A percentile compares a stretch with the other conserved stretches of the same genome.
These are phyloP conservation scores for Engraulis encrasicolus DNA, from an alignment of 2,113 vertebrate genomes.

Conservation along the genomic window DNA sequence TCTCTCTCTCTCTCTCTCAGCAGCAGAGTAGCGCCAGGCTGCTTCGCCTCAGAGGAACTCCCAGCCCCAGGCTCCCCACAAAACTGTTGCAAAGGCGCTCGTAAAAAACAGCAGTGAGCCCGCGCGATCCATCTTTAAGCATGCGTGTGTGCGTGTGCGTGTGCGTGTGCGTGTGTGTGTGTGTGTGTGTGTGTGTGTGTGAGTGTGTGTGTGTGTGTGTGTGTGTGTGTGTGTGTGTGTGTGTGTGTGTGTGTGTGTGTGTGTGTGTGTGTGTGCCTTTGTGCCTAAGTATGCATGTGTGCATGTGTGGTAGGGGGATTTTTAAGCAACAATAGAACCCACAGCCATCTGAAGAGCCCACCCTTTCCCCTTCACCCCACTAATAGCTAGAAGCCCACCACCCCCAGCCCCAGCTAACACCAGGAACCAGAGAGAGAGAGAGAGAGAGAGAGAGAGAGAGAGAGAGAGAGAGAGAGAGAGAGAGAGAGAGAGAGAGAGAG, in stretches of 20 bases:
- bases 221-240: background rate
- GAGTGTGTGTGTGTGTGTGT: background rate
- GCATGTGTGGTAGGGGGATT: background rate
- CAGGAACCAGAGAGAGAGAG: background rate
- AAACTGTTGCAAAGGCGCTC: conserved; percentile 10
- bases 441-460: background rate
- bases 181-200: background rate
- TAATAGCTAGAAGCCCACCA: background rate
- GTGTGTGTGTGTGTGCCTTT: background rate
- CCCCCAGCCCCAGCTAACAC: background rate
- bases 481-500: background rate
- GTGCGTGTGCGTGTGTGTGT: background rate
- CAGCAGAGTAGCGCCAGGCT: background rate
- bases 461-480: background rate
- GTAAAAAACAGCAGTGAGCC: conserved; percentile 4
- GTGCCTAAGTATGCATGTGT: background rate
- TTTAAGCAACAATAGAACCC: background rate
- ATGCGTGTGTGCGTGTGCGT: background rate
- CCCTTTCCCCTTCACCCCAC: background rate
- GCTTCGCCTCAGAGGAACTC: background rate
- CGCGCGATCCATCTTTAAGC: background rate
- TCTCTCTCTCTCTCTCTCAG: background rate
- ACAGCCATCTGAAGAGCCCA: background rate
- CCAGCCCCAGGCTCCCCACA: background rate
- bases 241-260: background rate